These are phyloP conservation scores for Alligator sinensis DNA, from an alignment of 2,113 vertebrate species.

Conservation along the genomic window DNA sequence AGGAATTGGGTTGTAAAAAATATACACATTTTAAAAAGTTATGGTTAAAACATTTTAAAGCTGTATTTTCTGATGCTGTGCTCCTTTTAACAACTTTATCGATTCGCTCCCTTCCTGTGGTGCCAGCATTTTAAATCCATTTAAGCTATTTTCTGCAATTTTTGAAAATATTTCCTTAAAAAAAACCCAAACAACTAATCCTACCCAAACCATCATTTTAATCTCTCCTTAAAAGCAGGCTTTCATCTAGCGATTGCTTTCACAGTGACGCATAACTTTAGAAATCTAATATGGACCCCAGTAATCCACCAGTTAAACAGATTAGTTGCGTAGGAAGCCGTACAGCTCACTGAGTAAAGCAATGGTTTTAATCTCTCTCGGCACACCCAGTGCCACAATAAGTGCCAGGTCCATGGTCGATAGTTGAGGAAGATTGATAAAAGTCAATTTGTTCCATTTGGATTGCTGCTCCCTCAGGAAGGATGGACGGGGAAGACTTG, in stretches of 20 bases:
- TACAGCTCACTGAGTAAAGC: background rate
- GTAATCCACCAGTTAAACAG: constrained; percentile 58
- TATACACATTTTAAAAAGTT: background rate
- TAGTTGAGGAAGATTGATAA: accelerated
- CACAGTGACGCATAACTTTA: background rate
- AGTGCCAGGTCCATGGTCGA: background rate
- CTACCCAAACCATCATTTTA: constrained; percentile 8
- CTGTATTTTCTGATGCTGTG: background rate
- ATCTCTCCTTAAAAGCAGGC: constrained; percentile 32
- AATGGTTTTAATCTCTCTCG: background rate
- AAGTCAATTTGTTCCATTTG: background rate
- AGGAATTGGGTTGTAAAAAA: background rate
- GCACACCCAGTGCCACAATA: accelerated
- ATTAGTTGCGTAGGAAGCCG: background rate
- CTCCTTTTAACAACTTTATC: background rate
- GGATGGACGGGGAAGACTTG: background rate
- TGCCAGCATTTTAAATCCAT: background rate
- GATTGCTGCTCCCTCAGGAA: accelerated
- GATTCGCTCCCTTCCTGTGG: background rate
- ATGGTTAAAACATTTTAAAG: background rate
- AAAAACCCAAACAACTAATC: background rate
- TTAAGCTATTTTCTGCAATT: constrained; percentile 5
- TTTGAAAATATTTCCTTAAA: background rate
- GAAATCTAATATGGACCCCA: constrained; percentile 14
- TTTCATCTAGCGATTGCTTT: constrained; percentile 43